Base-by-base conservation (phyloP, 2,113 vertebrate genomes). In the human (Homo sapiens) region DNA sequence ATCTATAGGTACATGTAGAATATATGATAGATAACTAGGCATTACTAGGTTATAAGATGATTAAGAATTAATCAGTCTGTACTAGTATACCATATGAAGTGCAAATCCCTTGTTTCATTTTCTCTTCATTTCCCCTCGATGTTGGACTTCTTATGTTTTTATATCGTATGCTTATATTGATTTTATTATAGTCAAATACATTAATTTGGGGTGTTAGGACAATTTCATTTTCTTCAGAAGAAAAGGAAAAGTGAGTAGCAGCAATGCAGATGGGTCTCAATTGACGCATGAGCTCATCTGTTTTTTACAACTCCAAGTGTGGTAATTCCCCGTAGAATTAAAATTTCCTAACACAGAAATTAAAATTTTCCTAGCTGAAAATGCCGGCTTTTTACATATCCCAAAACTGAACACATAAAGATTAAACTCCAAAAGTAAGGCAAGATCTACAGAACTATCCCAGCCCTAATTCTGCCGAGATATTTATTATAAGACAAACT, bases 221-320 rank as follows among this genome's bases (percentile, higher is more conserved):
- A 95, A 93, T 96, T 96, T 95, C 61, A 5, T 79, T 92, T 61
- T 82, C 66, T 82, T 93, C 16, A 79, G 48, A 95, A 95, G 90
- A 96, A 89, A 96, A 27, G 32, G 38, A 92, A 95, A 97, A 96
- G 52, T 89, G 66, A 95, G 86, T 78, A 52, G 27, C 59, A 96
- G 43, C 83, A 92, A 8, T 55, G 52, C 38, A 96, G 85, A 76
- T 48, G 68, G 25, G 86, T 96, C 94, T 94, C 23, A 4, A 87
- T 5, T 95, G 94, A 90, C 22, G 35, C 72, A 27, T 0, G 1
- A 82, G 79, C 72, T 90, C 73, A 78, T 96, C 92, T 93, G 86
- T 93, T 96, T 98, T 97, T 96, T 93, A 82, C 59, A 97, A 88
- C 2, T 55, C 27, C 81, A 83, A 98, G 97, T 94, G 95, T 55